Conservation (phyloP, 2,888 invertebrate species). For the Schrankia costaestrigalis region DNA sequence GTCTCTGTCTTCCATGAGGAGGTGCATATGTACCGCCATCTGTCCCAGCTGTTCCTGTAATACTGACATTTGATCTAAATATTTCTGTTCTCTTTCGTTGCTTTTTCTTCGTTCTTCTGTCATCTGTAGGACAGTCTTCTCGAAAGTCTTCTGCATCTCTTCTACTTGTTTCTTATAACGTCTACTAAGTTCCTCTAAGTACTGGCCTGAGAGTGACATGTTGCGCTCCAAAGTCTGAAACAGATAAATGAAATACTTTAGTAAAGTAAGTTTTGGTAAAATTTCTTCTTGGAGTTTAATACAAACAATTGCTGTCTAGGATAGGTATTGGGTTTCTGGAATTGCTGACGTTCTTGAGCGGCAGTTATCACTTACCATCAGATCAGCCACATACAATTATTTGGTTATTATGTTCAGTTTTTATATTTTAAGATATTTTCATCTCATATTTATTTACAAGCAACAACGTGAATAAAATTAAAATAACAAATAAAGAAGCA, state of each 20-base stretch:
- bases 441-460: too few relatives aligned
- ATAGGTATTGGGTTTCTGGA: too few relatives aligned
- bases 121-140: slow-evolving; percentile 87
- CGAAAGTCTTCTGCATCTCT: slow-evolving; percentile 93
- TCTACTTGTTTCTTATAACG: slow-evolving; percentile 98
- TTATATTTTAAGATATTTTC: too few relatives aligned
- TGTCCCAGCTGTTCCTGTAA: slow-evolving; percentile 84
- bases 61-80: slow-evolving; percentile 87
- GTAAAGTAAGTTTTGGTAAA: too few relatives aligned
- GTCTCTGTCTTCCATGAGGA: slow-evolving; percentile 82
- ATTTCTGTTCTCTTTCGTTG: slow-evolving; percentile 88
- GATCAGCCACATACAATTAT: too few relatives aligned
- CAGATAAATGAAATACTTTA: background rate
- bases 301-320: too few relatives aligned
- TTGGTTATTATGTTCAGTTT: too few relatives aligned
- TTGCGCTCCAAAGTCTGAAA: slow-evolving; percentile 94
- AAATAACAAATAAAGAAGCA: too few relatives aligned
- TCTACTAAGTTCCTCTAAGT: slow-evolving; percentile 96
- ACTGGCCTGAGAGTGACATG: slow-evolving; percentile 97
- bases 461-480: too few relatives aligned
- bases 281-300: too few relatives aligned
- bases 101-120: slow-evolving; percentile 85
- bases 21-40: slow-evolving; percentile 81
- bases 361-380: too few relatives aligned
- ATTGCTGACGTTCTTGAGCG: too few relatives aligned